phyloP scores from a whole-genome alignment of 2,113 vertebrate species.

The Gnathonemus longibarbis region DNA sequence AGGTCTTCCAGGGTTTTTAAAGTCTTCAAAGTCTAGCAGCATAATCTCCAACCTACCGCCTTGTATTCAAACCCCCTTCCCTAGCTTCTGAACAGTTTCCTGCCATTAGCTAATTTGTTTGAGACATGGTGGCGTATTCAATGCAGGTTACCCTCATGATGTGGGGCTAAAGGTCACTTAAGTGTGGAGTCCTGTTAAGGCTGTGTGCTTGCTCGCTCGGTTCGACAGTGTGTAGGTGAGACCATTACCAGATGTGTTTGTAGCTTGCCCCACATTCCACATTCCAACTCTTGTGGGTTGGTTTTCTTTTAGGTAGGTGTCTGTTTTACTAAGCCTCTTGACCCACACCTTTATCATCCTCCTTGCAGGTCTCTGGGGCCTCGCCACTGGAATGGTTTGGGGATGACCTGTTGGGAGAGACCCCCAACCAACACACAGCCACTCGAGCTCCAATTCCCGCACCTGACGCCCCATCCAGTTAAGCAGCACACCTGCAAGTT shows the following conservation, averaged over 20 bases:
- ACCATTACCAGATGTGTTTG: neutral
- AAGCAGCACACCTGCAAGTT: constrained; percentile 25
- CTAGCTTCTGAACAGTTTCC: neutral
- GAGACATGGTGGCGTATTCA: neutral
- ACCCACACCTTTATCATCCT: neutral
- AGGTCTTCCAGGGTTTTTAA: constrained; percentile 13
- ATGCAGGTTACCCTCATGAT: neutral
- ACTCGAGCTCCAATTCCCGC: neutral
- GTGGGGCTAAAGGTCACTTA: neutral
- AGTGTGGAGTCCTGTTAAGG: neutral
- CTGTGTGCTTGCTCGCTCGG: neutral
- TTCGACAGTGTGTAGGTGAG: neutral
- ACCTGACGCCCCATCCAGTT: neutral
- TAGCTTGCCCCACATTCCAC: neutral
- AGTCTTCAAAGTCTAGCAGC: constrained; percentile 19
- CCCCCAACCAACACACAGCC: neutral
- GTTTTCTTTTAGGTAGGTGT: neutral
- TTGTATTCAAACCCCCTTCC: constrained; percentile 19
- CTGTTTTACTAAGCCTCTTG: neutral
- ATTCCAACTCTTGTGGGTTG: neutral
- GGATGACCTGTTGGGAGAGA: constrained; percentile 55
- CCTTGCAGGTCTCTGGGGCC: constrained; percentile 43
- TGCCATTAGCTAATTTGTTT: neutral
- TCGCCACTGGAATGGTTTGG: constrained; percentile 37
- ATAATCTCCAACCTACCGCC: constrained; percentile 26